Conservation (phyloP, 2,888 invertebrate genomes). For the Oligia fasciuncula region DNA sequence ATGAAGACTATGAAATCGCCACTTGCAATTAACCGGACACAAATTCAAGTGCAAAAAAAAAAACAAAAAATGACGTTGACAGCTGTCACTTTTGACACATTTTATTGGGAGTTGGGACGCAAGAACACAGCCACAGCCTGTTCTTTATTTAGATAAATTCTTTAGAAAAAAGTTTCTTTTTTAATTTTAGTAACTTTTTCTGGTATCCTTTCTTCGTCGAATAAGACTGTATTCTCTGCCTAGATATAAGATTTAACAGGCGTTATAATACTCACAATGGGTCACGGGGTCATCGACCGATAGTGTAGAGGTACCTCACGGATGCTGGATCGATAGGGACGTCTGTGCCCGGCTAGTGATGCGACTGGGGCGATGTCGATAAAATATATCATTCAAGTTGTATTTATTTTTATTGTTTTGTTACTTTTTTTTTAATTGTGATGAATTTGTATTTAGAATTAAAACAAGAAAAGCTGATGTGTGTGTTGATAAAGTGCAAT, state of each 20-base stretch:
- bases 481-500: background rate
- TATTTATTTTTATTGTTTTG: background rate
- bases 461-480: background rate
- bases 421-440: background rate
- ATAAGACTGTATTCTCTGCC: background rate
- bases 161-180: background rate
- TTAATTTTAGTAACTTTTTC: background rate
- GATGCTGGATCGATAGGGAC: slow-evolving; percentile 87
- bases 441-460: background rate
- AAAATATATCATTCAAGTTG: slow-evolving; percentile 30
- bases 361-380: slow-evolving; percentile 70
- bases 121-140: no score
- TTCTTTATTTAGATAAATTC: background rate
- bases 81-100: slow-evolving; percentile 12
- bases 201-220: background rate
- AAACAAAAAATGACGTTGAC: background rate
- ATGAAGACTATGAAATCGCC: background rate
- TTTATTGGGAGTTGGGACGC: background rate
- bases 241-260: background rate
- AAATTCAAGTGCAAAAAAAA: background rate
- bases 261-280: slow-evolving; percentile 60
- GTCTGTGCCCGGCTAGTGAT: slow-evolving; percentile 81
- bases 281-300: slow-evolving; percentile 81
- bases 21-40: background rate
- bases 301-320: slow-evolving; percentile 72